Conservation (phyloP, 2,113 vertebrate species). For the Polypterus bichir region DNA sequence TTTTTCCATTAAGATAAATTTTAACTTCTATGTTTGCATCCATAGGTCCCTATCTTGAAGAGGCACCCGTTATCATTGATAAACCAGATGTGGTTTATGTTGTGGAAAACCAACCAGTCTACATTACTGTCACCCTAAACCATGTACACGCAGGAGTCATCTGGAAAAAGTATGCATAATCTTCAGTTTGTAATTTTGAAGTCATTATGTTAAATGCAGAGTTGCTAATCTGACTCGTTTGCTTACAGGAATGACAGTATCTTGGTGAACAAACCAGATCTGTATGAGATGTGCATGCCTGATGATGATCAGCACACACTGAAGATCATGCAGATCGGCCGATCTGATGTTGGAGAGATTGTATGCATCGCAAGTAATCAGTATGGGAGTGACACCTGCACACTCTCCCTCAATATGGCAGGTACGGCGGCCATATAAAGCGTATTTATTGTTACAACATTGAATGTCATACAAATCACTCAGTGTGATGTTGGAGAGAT, state of each 20-base stretch:
- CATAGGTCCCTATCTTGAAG: slow-evolving; percentile 72
- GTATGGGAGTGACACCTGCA: slow-evolving; percentile 65
- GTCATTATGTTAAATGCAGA: neutral
- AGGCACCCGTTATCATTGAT: slow-evolving; percentile 70
- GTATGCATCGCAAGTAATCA: slow-evolving; percentile 70
- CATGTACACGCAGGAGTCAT: slow-evolving; percentile 69
- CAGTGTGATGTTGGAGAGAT: too few species aligned
- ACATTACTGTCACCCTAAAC: slow-evolving; percentile 74
- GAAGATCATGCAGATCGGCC: slow-evolving; percentile 56
- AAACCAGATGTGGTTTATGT: slow-evolving; percentile 77
- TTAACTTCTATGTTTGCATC: neutral
- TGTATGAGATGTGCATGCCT: slow-evolving; percentile 70
- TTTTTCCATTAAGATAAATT: too few species aligned
- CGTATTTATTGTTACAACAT: too few species aligned
- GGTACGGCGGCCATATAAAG: slow-evolving; percentile 39
- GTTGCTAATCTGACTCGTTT: neutral
- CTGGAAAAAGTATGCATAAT: slow-evolving; percentile 70
- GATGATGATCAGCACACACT: slow-evolving; percentile 84
- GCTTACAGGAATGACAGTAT: slow-evolving; percentile 49
- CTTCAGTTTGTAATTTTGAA: neutral
- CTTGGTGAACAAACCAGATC: slow-evolving; percentile 49
- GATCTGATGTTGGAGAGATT: slow-evolving; percentile 58
- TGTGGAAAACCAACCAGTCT: slow-evolving; percentile 77
- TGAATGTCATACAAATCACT: too few species aligned
- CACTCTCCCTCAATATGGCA: slow-evolving; percentile 63